Percentiles rank a stretch among this genome's conserved stretches.
Conservation (phyloP, 1,140 invertebrate species). For the Branchinecta lynchi region DNA sequence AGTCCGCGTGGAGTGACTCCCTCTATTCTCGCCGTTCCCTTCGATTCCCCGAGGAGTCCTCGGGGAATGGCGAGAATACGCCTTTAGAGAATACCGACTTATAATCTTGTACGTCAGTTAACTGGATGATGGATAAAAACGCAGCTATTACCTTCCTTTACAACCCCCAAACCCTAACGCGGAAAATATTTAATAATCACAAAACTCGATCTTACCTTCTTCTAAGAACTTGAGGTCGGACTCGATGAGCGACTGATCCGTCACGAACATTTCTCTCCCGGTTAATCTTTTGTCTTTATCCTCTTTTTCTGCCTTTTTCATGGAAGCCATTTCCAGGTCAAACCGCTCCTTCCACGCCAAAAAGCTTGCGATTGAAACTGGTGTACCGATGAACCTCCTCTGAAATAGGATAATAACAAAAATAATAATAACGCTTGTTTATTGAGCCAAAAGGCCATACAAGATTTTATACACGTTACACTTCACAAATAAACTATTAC, state of each 20-base stretch:
- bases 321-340: slow-evolving; percentile 68
- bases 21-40: too few relatives aligned
- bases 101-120: too few relatives aligned
- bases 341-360: slow-evolving; percentile 84
- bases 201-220: slow-evolving; percentile 44
- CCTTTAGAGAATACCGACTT: too few relatives aligned
- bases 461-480: too few relatives aligned
- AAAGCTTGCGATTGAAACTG: slow-evolving; percentile 91
- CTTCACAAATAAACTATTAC: too few relatives aligned
- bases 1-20: too few relatives aligned
- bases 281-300: slow-evolving; percentile 41
- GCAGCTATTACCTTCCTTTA: background rate
- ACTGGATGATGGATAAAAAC: too few relatives aligned
- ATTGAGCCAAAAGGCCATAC: too few relatives aligned
- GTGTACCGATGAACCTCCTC: slow-evolving; percentile 89
- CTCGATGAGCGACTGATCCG: slow-evolving; percentile 76
- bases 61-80: too few relatives aligned
- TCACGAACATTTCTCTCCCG: slow-evolving; percentile 79
- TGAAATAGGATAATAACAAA: too few relatives aligned
- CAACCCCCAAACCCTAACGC: background rate
- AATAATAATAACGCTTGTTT: too few relatives aligned
- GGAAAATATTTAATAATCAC: too few relatives aligned
- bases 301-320: slow-evolving; percentile 50
- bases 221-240: slow-evolving; percentile 90
- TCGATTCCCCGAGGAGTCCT: background rate